Evolutionary conservation across 2,113 vertebrate genomes (phyloP).

Genomic region (Muscicapa adusta): DNA sequence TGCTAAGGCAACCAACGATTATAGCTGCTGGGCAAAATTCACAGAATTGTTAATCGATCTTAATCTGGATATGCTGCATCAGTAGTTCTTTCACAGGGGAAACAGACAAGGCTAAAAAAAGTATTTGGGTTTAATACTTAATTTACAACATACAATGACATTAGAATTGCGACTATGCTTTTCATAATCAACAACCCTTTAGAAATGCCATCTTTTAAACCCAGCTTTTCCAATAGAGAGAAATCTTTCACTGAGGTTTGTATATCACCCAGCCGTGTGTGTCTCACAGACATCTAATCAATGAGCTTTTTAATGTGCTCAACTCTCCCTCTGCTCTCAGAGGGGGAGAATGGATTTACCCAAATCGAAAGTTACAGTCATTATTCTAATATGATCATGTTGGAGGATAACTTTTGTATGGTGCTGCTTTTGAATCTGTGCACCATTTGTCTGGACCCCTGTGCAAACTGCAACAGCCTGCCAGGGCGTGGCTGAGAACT

Average conservation of each 20-base stretch:
- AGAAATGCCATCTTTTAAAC: background rate
- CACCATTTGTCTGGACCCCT: background rate
- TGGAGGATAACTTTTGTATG: background rate
- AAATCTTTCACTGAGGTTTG: background rate
- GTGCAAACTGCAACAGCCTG: background rate
- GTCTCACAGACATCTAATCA: constrained; percentile 21
- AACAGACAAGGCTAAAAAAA: background rate
- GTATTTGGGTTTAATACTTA: background rate
- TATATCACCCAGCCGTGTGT: background rate
- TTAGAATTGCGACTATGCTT: background rate
- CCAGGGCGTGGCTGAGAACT: background rate
- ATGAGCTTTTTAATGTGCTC: constrained; percentile 24
- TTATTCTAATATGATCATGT: background rate
- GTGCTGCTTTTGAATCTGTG: background rate
- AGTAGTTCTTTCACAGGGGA: background rate
- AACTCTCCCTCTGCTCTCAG: background rate
- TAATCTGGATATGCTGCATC: constrained; percentile 18
- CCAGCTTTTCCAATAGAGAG: background rate
- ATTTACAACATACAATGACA: background rate
- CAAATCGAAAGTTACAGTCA: background rate
- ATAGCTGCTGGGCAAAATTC: constrained; percentile 56
- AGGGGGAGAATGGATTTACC: background rate
- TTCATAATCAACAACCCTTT: background rate
- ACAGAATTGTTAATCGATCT: constrained; percentile 66
- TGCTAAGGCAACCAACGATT: constrained; percentile 63